A percentile compares a stretch with the other conserved stretches of the same genome.
These are phyloP conservation scores for Brachionus rotundiformis DNA, from an alignment of 1,140 invertebrate species.

Conservation along the genomic window DNA sequence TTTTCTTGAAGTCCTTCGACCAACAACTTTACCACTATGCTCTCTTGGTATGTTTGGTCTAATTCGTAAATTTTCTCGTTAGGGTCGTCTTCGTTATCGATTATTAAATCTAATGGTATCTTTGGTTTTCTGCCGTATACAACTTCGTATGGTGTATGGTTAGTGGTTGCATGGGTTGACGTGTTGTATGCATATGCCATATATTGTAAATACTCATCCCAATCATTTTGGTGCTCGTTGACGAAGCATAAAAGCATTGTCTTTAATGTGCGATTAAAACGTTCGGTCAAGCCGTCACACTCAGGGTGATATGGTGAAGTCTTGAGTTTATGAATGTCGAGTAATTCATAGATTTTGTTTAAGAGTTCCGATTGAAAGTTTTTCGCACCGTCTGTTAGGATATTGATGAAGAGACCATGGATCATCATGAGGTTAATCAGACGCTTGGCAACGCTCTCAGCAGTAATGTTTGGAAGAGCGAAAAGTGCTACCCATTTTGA, in stretches of 20 bases:
- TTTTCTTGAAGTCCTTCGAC: neutral
- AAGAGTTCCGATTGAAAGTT: conserved; percentile 53
- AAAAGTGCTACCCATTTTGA: conserved; percentile 61
- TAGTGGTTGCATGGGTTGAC: conserved; percentile 26
- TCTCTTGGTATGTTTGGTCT: neutral
- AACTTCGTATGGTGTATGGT: conserved; percentile 6
- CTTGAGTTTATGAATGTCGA: conserved; percentile 51
- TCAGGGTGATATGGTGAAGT: no score
- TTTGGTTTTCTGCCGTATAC: neutral
- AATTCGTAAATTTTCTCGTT: neutral
- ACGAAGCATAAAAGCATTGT: neutral
- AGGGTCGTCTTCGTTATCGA: neutral
- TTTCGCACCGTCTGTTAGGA: neutral
- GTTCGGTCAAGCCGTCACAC: neutral
- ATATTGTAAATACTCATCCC: conserved; percentile 8
- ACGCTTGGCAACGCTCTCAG: neutral
- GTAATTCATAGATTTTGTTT: no score
- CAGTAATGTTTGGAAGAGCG: neutral
- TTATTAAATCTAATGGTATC: neutral
- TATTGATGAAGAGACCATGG: neutral
- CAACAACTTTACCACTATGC: neutral
- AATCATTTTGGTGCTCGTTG: neutral
- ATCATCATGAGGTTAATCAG: neutral
- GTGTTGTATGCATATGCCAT: conserved; percentile 1
- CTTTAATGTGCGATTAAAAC: conserved; percentile 38